Base-by-base conservation (phyloP, 1,140 invertebrate genomes). In the Sitodiplosis mosellana region DNA sequence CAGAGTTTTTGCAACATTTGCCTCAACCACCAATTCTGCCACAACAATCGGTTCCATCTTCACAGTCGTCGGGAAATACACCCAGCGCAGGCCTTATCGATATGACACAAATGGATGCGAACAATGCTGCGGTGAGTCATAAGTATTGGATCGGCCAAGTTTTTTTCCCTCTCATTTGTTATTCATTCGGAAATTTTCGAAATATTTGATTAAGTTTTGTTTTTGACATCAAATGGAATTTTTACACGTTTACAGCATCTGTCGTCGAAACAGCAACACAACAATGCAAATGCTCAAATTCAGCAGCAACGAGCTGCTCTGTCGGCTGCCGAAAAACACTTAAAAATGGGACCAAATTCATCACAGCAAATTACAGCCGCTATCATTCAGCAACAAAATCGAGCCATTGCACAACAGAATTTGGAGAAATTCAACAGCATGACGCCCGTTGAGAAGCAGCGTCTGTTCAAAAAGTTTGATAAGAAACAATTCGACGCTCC, bases 351-450 rank as follows among this genome's bases (percentile, higher is more conserved):
- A 38, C 12, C 36, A 38, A 38, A 17, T 38, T 14, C 36, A 38
- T 7, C 36, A 38, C 65, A 69, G 48, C 61, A 66, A 40, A 63
- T 72, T 14, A 68, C 69, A n/a, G 70, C 71, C 1, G 67, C 69
- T 3, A 57, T 74, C n/a, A 65, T 72, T 41, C 71, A 73, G 48
- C 72, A 74, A 55, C 71, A 73, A 47, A 72, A 69, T 58, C 61
- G 70, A 15, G 70, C 69, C 5, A 65, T 72, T 14, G 71, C 70
- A 18, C 71, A 73, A 52, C 70, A 73, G 52, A 73, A 70, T 49
- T 56, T 73, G 14, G 71, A 73, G 46, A 73, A 73, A 54, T 65
- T 72, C 14, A 70, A 69, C 52, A 64, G 53, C 45, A 49, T 67
- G 15, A 68, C 68, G 2, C 66, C 69, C 46, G 53, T 74, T 49